Conservation (phyloP, 1,140 invertebrate genomes). For the Alviniconcha marisindica region DNA sequence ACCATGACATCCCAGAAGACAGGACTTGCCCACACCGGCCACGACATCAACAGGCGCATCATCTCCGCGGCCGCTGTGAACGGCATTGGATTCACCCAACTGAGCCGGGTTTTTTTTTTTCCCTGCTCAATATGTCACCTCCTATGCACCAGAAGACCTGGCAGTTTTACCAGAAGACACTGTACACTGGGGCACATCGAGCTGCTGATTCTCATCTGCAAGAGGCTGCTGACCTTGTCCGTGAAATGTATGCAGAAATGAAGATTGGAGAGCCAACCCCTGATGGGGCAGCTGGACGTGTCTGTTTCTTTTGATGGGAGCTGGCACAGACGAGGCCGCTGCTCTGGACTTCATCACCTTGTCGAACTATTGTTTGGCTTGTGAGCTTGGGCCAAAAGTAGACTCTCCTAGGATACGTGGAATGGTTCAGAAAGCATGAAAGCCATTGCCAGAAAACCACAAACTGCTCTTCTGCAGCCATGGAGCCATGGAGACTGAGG, state of each 20-base stretch:
- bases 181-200: background rate
- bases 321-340: conserved; percentile 14
- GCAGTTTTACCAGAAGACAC: conserved; percentile 5
- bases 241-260: background rate
- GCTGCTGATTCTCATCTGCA: background rate
- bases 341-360: background rate
- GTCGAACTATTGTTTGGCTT: conserved; percentile 9
- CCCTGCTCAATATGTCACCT: conserved; percentile 3
- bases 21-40: background rate
- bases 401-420: background rate
- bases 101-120: background rate
- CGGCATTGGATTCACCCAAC: background rate
- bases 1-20: too few species aligned
- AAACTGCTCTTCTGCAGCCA: background rate
- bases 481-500: conserved; percentile 20
- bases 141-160: background rate
- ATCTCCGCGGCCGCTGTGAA: background rate
- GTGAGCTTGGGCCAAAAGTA: too few species aligned
- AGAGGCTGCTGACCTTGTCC: conserved; percentile 3
- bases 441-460: conserved; percentile 3
- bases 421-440: conserved; percentile 19
- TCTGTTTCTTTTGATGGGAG: conserved; percentile 13
- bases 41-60: background rate
- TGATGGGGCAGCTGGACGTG: background rate
- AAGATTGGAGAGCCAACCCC: background rate